A percentile compares a stretch with the other conserved stretches of the same genome.
These are phyloP conservation scores for Phenganax marumi DNA, from an alignment of 92 coral and sea anemone genomes.

Conservation along the genomic window DNA sequence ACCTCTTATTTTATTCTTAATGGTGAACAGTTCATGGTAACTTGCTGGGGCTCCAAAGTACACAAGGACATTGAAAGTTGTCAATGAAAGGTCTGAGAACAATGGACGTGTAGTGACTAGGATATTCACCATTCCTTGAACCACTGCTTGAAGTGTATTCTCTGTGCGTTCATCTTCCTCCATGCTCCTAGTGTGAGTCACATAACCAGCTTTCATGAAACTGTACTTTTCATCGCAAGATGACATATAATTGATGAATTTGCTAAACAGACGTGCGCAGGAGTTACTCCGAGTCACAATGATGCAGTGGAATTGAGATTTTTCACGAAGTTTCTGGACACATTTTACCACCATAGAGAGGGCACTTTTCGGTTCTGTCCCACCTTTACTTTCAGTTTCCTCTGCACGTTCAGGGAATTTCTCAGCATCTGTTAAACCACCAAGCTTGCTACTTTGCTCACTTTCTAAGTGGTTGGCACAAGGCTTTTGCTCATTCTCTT, in stretches of 20 bases:
- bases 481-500: background rate
- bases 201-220: conserved; percentile 17
- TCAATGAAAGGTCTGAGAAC: conserved; percentile 55
- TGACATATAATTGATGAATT: conserved; percentile 32
- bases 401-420: background rate
- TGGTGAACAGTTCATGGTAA: conserved; percentile 55
- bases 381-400: background rate
- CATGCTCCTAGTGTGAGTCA: conserved; percentile 5
- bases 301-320: conserved; percentile 11
- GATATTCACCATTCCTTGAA: conserved; percentile 68
- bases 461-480: background rate
- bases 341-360: background rate
- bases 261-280: conserved; percentile 22
- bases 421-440: background rate
- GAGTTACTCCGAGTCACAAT: background rate
- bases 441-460: background rate
- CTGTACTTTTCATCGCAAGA: conserved; percentile 17
- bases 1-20: conserved; percentile 61
- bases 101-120: conserved; percentile 65
- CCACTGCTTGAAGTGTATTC: conserved; percentile 34
- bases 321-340: background rate
- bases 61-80: conserved; percentile 68
- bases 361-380: background rate
- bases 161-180: conserved; percentile 20
- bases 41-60: conserved; percentile 70